Percentiles rank a stretch among this genome's conserved stretches.
phyloP scores from a whole-genome alignment of 2,888 invertebrate species.

The Zaprionus bogoriensis region DNA sequence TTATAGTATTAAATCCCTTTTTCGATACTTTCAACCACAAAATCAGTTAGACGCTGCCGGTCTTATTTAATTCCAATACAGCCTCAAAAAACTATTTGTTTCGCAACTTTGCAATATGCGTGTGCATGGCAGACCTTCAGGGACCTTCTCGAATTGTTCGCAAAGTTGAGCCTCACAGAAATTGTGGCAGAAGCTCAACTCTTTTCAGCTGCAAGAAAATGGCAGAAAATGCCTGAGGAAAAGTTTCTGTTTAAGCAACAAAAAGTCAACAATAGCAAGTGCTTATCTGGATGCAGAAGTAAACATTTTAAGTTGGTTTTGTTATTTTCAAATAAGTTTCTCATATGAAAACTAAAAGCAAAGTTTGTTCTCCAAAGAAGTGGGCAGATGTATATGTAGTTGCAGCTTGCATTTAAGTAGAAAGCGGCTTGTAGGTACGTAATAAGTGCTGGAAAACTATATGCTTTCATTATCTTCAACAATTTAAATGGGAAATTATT shows the following conservation, averaged over 20 bases:
- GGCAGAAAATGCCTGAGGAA: neutral
- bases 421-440: too few species aligned
- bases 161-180: too few species aligned
- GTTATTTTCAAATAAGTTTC: neutral
- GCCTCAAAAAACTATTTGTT: too few species aligned
- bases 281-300: neutral
- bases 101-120: neutral
- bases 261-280: neutral
- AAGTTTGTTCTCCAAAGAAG: neutral
- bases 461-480: too few species aligned
- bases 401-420: neutral
- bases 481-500: too few species aligned
- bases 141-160: too few species aligned
- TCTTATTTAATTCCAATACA: too few species aligned
- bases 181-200: neutral
- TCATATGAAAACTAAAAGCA: neutral
- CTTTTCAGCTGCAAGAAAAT: neutral
- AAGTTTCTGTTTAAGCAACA: neutral
- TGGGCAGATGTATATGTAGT: neutral
- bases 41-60: too few species aligned
- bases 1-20: too few species aligned
- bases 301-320: neutral
- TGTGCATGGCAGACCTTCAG: too few species aligned
- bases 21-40: too few species aligned
- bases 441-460: too few species aligned